A percentile compares a stretch with the other conserved stretches of the same genome.
Evolutionary conservation across 2,113 vertebrate genomes (phyloP).

Genomic region (Leucopsar rothschildi): DNA sequence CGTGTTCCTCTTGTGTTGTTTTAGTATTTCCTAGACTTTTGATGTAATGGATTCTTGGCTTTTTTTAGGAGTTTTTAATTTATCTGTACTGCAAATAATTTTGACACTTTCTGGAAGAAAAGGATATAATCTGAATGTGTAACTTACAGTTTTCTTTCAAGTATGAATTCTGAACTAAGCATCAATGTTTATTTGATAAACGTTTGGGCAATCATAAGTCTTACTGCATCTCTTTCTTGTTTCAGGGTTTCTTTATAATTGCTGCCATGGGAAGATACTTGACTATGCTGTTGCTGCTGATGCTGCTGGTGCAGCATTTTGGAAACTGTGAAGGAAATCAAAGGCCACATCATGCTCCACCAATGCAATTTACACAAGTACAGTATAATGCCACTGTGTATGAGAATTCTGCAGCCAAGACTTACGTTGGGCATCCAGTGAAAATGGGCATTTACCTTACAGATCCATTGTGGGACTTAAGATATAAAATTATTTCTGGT

Average conservation of each 20-base stretch:
- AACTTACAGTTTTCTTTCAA: neutral
- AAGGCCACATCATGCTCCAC: constrained; percentile 61
- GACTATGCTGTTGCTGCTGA: constrained; percentile 76
- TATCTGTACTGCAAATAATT: neutral
- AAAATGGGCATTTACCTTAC: constrained; percentile 94
- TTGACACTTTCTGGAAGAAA: neutral
- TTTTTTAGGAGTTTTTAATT: neutral
- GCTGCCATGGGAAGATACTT: constrained; percentile 84
- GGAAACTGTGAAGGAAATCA: constrained; percentile 78
- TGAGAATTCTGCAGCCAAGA: constrained; percentile 97
- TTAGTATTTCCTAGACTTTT: neutral
- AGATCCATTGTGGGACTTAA: constrained; percentile 86
- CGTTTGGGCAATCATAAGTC: neutral
- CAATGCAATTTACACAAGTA: constrained; percentile 85
- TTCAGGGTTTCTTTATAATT: constrained; percentile 77
- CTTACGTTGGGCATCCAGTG: constrained; percentile 87
- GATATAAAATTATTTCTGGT: constrained; percentile 96
- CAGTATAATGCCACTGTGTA: constrained; percentile 94
- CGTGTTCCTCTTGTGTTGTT: rapidly evolving
- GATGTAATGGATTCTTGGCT: neutral
- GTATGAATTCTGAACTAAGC: neutral
- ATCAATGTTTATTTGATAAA: neutral
- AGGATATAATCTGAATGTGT: neutral
- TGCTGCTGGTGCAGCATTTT: constrained; percentile 82
- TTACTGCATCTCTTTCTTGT: neutral